These are phyloP conservation scores for Bucco capensis DNA, from an alignment of 2,113 vertebrate species.

Conservation along the genomic window DNA sequence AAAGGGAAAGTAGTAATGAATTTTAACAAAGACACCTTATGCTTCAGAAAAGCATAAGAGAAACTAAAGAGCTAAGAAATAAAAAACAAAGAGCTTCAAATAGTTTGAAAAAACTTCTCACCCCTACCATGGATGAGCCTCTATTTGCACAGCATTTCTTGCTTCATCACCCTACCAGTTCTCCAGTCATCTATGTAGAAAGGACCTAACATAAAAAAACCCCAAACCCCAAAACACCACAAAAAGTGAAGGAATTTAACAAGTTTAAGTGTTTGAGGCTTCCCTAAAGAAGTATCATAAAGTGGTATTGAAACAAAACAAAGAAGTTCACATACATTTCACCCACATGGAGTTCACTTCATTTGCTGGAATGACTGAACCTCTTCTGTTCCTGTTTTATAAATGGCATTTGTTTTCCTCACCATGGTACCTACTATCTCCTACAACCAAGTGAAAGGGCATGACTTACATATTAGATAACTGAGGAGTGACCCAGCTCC, in stretches of 20 bases:
- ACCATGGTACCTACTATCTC: background rate
- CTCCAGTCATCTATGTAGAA: background rate
- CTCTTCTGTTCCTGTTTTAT: background rate
- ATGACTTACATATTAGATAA: background rate
- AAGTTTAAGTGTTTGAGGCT: background rate
- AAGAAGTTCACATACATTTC: background rate
- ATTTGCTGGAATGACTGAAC: background rate
- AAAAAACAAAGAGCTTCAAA: background rate
- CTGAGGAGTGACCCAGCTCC: background rate
- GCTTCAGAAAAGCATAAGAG: too few species aligned
- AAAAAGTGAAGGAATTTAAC: background rate
- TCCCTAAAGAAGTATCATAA: background rate
- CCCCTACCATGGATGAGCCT: background rate
- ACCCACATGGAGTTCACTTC: too few species aligned
- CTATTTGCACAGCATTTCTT: background rate
- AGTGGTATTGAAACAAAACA: background rate
- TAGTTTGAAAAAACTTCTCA: background rate
- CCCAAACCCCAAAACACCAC: background rate
- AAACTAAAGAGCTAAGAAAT: background rate
- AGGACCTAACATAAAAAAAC: background rate
- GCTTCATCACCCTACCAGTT: background rate
- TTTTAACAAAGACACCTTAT: slow-evolving; percentile 8
- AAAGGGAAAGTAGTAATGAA: background rate
- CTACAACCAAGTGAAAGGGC: background rate
- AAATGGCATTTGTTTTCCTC: background rate